Percentiles rank a stretch among this genome's conserved stretches.
Evolutionary conservation across 2,113 vertebrate species (phyloP).

Genomic region (Rhagologus leucostigma): DNA sequence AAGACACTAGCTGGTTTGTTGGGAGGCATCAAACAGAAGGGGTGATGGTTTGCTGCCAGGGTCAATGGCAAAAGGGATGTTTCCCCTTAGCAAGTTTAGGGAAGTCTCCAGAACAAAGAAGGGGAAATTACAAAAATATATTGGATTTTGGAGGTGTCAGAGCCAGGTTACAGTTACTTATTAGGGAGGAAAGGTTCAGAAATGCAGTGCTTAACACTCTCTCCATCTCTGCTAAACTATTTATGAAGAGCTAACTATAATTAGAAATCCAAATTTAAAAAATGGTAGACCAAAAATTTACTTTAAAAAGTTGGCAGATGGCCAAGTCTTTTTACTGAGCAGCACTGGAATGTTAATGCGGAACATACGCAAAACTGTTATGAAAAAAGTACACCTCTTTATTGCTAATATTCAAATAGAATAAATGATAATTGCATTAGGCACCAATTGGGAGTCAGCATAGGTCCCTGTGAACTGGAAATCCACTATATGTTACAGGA

Average conservation of each 20-base stretch:
- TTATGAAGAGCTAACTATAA: slow-evolving; percentile 50
- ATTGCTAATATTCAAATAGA: slow-evolving; percentile 26
- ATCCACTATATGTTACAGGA: background rate
- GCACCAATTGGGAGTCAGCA: background rate
- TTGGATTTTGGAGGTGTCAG: slow-evolving; percentile 42
- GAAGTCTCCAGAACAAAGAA: slow-evolving; percentile 25
- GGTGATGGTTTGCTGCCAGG: background rate
- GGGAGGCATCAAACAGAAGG: background rate
- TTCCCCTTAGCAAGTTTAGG: slow-evolving; percentile 39
- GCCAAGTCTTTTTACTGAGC: slow-evolving; percentile 58
- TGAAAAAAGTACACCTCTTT: slow-evolving; percentile 18
- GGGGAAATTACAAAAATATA: slow-evolving; percentile 54
- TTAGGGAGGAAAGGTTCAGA: slow-evolving; percentile 22
- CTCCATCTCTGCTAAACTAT: slow-evolving; percentile 41
- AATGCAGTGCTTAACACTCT: slow-evolving; percentile 18
- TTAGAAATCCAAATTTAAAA: slow-evolving; percentile 54
- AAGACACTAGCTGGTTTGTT: background rate
- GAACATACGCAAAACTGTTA: slow-evolving; percentile 23
- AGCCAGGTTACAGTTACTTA: background rate
- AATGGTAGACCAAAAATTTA: slow-evolving; percentile 52
- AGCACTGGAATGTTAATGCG: slow-evolving; percentile 53
- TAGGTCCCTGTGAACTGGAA: background rate
- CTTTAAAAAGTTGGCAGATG: slow-evolving; percentile 37
- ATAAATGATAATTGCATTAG: slow-evolving; percentile 32
- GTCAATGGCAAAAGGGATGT: slow-evolving; percentile 24